phyloP scores from a whole-genome alignment of 2,797 vertebrate genomes.

The Limnodromus scolopaceus region DNA sequence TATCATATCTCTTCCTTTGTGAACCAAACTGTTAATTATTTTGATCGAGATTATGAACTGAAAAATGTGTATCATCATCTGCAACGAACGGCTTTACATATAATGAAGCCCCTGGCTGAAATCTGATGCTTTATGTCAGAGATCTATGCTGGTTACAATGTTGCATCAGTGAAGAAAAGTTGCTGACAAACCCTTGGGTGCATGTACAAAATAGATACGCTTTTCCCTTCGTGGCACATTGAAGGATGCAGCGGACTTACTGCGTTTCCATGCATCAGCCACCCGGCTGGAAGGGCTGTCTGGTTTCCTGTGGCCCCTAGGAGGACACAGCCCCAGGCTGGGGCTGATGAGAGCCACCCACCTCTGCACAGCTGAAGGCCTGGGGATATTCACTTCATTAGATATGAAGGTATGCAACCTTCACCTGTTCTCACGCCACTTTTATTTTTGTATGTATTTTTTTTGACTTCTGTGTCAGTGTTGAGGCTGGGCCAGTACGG shows the following conservation, averaged over 20 bases:
- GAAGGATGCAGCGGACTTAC: neutral
- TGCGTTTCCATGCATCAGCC: rapidly evolving
- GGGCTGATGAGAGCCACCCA: neutral
- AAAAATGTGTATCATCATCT: neutral
- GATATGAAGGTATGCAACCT: neutral
- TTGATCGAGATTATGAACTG: neutral
- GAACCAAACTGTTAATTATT: neutral
- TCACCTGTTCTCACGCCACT: rapidly evolving
- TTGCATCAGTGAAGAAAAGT: neutral
- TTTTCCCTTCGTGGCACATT: rapidly evolving
- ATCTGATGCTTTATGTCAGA: neutral
- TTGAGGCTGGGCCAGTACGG: rapidly evolving
- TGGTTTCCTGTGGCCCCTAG: neutral
- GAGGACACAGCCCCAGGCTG: rapidly evolving
- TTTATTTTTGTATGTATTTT: rapidly evolving
- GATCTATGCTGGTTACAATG: rapidly evolving
- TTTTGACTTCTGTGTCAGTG: rapidly evolving
- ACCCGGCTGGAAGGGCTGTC: rapidly evolving
- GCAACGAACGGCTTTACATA: neutral
- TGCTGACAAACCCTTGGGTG: rapidly evolving
- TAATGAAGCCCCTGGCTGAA: rapidly evolving
- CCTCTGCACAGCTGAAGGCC: rapidly evolving
- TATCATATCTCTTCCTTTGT: rapidly evolving
- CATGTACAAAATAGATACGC: neutral
- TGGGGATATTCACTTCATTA: neutral